A percentile compares a stretch with the other conserved stretches of the same genome.
These are phyloP conservation scores for Caretta caretta DNA, from an alignment of 2,113 vertebrate species.

Conservation along the genomic window DNA sequence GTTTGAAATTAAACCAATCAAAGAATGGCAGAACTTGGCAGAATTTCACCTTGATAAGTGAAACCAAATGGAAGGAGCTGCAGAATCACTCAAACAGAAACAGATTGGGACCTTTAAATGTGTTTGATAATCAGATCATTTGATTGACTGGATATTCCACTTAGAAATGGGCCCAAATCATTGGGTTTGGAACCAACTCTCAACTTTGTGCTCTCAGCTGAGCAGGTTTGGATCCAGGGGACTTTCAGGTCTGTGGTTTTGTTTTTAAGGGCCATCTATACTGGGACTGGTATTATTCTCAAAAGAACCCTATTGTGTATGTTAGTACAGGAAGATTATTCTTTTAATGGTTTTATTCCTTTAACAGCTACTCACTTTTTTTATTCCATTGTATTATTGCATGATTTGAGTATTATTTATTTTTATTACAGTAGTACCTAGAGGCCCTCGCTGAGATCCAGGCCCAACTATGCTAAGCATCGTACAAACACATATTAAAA, in stretches of 20 bases:
- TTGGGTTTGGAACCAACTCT: neutral
- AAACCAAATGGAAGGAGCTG: neutral
- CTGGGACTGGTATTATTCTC: neutral
- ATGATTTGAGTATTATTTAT: neutral
- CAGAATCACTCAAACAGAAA: neutral
- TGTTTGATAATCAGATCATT: neutral
- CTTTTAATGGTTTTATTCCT: neutral
- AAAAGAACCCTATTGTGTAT: neutral
- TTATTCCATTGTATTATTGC: neutral
- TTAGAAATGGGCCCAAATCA: neutral
- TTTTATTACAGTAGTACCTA: neutral
- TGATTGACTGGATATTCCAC: neutral
- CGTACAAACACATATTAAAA: neutral
- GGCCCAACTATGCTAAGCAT: neutral
- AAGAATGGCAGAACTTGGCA: neutral
- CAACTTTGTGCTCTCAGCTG: neutral
- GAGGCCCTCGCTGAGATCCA: neutral
- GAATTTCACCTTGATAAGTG: neutral
- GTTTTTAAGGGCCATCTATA: neutral
- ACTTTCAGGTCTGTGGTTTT: neutral
- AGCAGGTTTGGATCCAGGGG: neutral
- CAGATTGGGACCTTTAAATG: neutral
- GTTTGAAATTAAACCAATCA: neutral
- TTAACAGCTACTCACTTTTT: neutral
- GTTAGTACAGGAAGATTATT: neutral